Base-by-base conservation (phyloP, 2,888 invertebrate genomes). In the Stenichneumon culpator region DNA sequence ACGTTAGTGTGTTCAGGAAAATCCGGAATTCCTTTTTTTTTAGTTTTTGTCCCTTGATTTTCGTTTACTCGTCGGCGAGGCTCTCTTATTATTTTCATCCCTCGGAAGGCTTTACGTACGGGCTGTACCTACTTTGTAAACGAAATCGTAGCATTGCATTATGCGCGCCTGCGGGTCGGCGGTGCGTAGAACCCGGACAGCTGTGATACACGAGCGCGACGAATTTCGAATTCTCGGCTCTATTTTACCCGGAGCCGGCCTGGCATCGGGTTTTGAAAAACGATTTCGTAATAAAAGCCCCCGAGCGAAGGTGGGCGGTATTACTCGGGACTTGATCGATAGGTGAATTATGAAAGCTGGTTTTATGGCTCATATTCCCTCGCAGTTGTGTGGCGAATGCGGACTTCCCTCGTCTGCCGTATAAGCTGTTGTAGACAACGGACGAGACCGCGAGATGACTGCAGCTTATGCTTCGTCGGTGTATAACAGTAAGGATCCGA, bases 161-260 rank as follows among this genome's bases (percentile, higher is more conserved):
- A 81, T 54, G 67, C 57, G 67, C 72, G 83, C 36, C 73, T 69
- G 84, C 73, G 79, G 63, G 14, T 74, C 78, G 81, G 65, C 82
- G 70, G 70, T 79, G 73, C 44, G 54, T 74, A 70, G 65, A 73
- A 74, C 50, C 52, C 32, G 75, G 82, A 82, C 86, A 86, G 86
- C 81, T 86, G 86, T 84, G 86, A 72, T 84, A 79, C 82, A 84
- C 86, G 84, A 84, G 79, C 84, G 84, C 80, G 79, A 82, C 86
- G 86, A 86, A 86, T 86, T 84, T 84, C 82, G 75, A 79, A 63
- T 74, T 79, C 67, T 75, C 60, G 79, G 57, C 85, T 50, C 54
- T 60, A 39, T 25, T 36, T n/a, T 19, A 52, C 25, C 36, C 69
- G 44, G 39, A 2, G 6, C 65, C 73, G 77, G 68, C 6, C 22